Conservation (phyloP, 2,888 invertebrate species). For the Drosophila austrosaltans region DNA sequence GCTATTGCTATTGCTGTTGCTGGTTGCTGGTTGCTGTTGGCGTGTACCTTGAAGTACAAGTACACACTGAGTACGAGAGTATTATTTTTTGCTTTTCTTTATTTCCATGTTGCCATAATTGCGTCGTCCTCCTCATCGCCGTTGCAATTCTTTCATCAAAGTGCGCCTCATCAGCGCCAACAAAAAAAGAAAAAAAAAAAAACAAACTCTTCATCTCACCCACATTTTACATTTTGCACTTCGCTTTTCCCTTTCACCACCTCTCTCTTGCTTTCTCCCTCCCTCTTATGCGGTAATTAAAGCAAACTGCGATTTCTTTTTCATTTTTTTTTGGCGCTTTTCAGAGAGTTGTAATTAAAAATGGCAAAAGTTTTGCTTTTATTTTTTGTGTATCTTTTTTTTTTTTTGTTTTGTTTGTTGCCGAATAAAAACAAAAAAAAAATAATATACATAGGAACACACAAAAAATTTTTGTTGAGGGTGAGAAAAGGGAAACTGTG, state of each 20-base stretch:
- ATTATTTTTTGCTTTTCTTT: constrained; percentile 56
- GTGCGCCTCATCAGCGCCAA: constrained; percentile 72
- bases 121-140: constrained; percentile 54
- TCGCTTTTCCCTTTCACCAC: not conserved
- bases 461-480: not conserved
- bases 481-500: constrained; percentile 53
- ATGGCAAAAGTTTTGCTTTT: constrained; percentile 59
- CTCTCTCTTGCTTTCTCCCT: constrained; percentile 15
- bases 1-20: constrained; percentile 27
- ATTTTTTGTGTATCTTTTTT: no score
- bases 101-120: constrained; percentile 74
- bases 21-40: constrained; percentile 31
- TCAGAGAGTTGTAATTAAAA: constrained; percentile 77
- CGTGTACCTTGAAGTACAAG: constrained; percentile 67
- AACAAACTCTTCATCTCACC: constrained; percentile 32
- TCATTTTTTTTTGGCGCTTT: constrained; percentile 74
- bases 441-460: not conserved
- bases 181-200: constrained; percentile 28
- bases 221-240: not conserved
- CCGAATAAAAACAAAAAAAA: constrained; percentile 27
- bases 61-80: not conserved
- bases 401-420: constrained; percentile 44
- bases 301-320: constrained; percentile 71
- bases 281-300: constrained; percentile 67
- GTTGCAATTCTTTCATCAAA: constrained; percentile 75